Percentiles rank a stretch among this genome's conserved stretches.
Conservation (phyloP, 2,113 vertebrate species). For the Microcebus murinus region DNA sequence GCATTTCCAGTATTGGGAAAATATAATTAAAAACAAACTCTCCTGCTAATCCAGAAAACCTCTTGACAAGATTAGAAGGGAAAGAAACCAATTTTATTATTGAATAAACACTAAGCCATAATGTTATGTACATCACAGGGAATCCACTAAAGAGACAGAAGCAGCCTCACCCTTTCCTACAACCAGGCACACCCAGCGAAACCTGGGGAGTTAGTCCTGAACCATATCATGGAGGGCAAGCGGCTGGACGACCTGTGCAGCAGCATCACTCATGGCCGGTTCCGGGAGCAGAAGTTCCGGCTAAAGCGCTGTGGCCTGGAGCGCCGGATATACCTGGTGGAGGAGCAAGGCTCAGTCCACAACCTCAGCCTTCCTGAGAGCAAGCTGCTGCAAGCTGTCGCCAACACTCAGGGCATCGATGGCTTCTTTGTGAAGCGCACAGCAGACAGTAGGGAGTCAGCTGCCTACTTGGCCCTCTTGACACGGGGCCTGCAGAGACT, state of each 20-base stretch:
- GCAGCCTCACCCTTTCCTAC: background rate
- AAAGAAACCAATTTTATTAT: background rate
- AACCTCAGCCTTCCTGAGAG: constrained; percentile 92
- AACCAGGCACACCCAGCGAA: background rate
- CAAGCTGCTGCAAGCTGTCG: constrained; percentile 91
- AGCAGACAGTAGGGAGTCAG: constrained; percentile 90
- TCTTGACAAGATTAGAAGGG: background rate
- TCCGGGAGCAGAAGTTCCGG: constrained; percentile 79
- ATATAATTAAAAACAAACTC: background rate
- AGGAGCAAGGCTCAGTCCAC: constrained; percentile 86
- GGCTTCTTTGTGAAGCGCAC: constrained; percentile 94
- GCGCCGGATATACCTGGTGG: constrained; percentile 90
- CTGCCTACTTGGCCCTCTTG: constrained; percentile 93
- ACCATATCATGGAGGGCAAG: too few species aligned
- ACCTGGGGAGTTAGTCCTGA: too few species aligned
- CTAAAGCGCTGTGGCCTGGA: constrained; percentile 91
- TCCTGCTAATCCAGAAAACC: background rate
- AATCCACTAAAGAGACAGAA: background rate
- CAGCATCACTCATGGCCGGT: too few species aligned
- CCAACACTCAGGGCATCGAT: constrained; percentile 95
- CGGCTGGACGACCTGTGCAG: too few species aligned
- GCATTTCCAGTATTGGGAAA: background rate
- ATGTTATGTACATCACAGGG: background rate
- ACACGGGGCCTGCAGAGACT: constrained; percentile 88
- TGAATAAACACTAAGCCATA: background rate